Conservation (phyloP, 2,113 vertebrate genomes). For the Bufo gargarizans region DNA sequence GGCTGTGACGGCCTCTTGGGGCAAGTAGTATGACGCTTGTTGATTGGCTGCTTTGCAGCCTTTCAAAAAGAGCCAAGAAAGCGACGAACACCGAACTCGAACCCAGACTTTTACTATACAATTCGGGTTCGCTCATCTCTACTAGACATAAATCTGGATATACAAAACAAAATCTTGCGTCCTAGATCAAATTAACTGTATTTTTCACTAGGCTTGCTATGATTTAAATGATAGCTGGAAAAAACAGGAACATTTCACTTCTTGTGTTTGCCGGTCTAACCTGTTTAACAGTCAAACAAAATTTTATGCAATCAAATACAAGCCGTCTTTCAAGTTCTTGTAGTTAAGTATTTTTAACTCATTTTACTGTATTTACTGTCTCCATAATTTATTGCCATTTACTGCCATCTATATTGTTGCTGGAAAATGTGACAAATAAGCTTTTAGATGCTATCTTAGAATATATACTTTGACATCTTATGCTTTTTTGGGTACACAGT, state of each 20-base stretch:
- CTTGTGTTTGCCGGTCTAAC: conserved; percentile 54
- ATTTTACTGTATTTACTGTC: conserved; percentile 27
- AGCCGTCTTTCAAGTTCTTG: conserved; percentile 61
- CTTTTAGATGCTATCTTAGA: not conserved
- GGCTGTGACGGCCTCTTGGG: too few relatives aligned
- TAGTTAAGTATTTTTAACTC: conserved; percentile 34
- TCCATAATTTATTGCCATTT: conserved; percentile 23
- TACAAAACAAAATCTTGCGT: not conserved
- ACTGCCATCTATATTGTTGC: not conserved
- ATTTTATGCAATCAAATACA: conserved; percentile 54
- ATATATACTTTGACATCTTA: not conserved
- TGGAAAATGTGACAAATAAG: conserved; percentile 3
- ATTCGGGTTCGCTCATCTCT: too few relatives aligned
- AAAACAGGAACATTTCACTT: conserved; percentile 30
- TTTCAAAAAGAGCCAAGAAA: too few relatives aligned
- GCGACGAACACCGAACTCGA: too few relatives aligned
- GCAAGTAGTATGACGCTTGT: too few relatives aligned
- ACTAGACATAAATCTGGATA: too few relatives aligned
- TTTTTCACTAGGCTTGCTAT: not conserved
- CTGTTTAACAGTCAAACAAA: conserved; percentile 59
- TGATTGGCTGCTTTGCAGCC: too few relatives aligned
- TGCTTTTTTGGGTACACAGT: too few relatives aligned
- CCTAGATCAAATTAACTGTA: not conserved
- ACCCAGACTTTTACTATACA: too few relatives aligned
- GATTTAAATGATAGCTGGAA: conserved; percentile 19